Percentiles rank a stretch among this genome's conserved stretches.
These are phyloP conservation scores for Turritopsis dohrnii DNA, from an alignment of 30 jellyfish, hydroid and myxozoan species.

Conservation along the genomic window DNA sequence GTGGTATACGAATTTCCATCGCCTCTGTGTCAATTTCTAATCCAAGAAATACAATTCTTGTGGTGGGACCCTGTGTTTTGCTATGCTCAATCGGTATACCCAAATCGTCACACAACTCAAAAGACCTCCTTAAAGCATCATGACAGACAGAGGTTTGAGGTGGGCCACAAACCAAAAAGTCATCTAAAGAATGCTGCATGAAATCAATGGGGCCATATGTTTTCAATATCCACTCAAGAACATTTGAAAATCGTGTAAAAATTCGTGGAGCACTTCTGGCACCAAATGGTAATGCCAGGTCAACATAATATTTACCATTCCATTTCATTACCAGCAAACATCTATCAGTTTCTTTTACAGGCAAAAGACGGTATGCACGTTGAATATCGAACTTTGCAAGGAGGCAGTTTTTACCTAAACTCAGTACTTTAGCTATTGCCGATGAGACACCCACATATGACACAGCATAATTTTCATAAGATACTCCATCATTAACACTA, in stretches of 20 bases:
- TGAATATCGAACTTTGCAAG: slow-evolving; percentile 43
- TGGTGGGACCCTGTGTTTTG: slow-evolving; percentile 66
- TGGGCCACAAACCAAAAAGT: slow-evolving; percentile 25
- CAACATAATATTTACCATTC: slow-evolving; percentile 48
- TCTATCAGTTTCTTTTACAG: slow-evolving; percentile 26
- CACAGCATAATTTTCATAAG: slow-evolving; percentile 37
- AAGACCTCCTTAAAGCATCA: slow-evolving; percentile 19
- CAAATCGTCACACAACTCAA: slow-evolving; percentile 25
- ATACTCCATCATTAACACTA: slow-evolving; percentile 37
- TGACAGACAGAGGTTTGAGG: slow-evolving; percentile 22
- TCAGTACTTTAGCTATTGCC: slow-evolving; percentile 31
- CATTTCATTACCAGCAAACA: slow-evolving; percentile 44
- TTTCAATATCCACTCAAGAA: slow-evolving; percentile 38
- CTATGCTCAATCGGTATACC: slow-evolving; percentile 50
- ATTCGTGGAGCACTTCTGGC: slow-evolving; percentile 66
- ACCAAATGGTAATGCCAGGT: slow-evolving; percentile 68
- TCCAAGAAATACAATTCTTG: slow-evolving; percentile 40
- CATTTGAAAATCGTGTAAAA: slow-evolving; percentile 56
- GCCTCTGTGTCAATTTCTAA: slow-evolving; percentile 32
- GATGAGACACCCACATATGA: slow-evolving; percentile 49
- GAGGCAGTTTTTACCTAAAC: slow-evolving; percentile 38
- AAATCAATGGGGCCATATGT: slow-evolving; percentile 1
- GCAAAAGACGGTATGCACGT: slow-evolving; percentile 39
- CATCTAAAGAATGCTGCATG: slow-evolving; percentile 48
- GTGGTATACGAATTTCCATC: slow-evolving; percentile 36